Evolutionary conservation across 1,140 invertebrate species (phyloP).

Genomic region (Anastrepha obliqua): DNA sequence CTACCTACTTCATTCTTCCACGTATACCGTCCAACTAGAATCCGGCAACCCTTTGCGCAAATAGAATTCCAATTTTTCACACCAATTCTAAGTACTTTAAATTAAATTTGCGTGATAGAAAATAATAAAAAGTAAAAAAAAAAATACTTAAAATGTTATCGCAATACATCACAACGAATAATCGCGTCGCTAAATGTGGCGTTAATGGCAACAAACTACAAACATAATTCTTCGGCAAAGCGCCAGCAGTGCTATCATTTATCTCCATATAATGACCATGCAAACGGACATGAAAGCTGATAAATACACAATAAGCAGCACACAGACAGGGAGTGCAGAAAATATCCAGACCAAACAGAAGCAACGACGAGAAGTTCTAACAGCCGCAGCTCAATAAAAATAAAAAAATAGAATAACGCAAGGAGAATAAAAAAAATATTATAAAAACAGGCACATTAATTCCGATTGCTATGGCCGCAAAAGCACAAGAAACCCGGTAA

Average conservation of each 20-base stretch:
- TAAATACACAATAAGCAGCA: constrained; percentile 24
- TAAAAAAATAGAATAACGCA: not conserved
- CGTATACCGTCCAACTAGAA: too few relatives aligned
- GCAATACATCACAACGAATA: constrained; percentile 9
- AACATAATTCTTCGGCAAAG: constrained; percentile 9
- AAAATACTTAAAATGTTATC: not conserved
- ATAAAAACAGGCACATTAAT: constrained; percentile 17
- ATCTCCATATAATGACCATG: not conserved
- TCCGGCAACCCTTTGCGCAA: too few relatives aligned
- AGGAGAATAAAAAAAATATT: not conserved
- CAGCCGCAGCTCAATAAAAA: not conserved
- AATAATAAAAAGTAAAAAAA: not conserved
- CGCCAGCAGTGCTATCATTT: not conserved
- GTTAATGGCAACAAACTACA: constrained; percentile 44
- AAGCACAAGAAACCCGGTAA: not conserved
- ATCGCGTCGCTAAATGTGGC: constrained; percentile 20
- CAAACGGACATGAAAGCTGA: constrained; percentile 1
- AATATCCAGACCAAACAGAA: not conserved
- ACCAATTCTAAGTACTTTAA: too few relatives aligned
- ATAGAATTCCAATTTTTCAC: too few relatives aligned
- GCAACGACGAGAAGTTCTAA: not conserved
- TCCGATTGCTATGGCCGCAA: not conserved
- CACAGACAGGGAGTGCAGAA: not conserved
- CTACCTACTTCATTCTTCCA: too few relatives aligned
- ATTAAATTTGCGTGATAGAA: too few relatives aligned